These are phyloP conservation scores for Rhyacichthys aspro DNA, from an alignment of 2,797 vertebrate genomes.

Conservation along the genomic window DNA sequence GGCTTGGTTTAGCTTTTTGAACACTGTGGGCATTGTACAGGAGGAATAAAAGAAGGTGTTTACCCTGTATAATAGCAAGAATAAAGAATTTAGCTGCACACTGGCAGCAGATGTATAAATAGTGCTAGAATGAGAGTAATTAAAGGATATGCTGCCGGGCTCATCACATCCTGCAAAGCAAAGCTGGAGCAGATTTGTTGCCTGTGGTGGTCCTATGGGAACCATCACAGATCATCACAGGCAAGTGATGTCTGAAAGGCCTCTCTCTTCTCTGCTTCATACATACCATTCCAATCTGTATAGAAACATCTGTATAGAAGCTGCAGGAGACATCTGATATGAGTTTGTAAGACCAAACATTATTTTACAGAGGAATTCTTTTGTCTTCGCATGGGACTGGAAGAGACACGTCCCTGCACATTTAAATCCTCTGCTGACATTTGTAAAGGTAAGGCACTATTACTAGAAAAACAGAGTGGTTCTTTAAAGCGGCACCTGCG, in stretches of 20 bases:
- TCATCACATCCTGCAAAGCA: constrained; percentile 64
- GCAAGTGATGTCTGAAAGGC: constrained; percentile 49
- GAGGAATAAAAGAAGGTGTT: constrained; percentile 22
- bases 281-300: constrained; percentile 26
- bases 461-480: neutral
- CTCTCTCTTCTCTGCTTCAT: constrained; percentile 39
- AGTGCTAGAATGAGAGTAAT: constrained; percentile 67
- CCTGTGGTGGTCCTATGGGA: constrained; percentile 59
- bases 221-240: constrained; percentile 66
- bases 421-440: neutral
- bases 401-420: neutral
- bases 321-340: constrained; percentile 6
- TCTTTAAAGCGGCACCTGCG: no score
- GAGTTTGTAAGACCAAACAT: constrained; percentile 11
- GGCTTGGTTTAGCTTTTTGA: constrained; percentile 51
- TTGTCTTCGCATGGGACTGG: neutral
- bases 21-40: constrained; percentile 60
- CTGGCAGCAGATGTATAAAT: constrained; percentile 63
- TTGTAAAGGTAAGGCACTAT: neutral
- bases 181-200: constrained; percentile 72
- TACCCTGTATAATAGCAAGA: constrained; percentile 49
- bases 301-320: constrained; percentile 29
- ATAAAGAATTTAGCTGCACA: constrained; percentile 51
- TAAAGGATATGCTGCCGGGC: constrained; percentile 67
- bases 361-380: constrained; percentile 4